A percentile compares a stretch with the other conserved stretches of the same genome.
These are phyloP conservation scores for Pogonocherus hispidulus DNA, from an alignment of 2,888 invertebrate species.

Conservation along the genomic window DNA sequence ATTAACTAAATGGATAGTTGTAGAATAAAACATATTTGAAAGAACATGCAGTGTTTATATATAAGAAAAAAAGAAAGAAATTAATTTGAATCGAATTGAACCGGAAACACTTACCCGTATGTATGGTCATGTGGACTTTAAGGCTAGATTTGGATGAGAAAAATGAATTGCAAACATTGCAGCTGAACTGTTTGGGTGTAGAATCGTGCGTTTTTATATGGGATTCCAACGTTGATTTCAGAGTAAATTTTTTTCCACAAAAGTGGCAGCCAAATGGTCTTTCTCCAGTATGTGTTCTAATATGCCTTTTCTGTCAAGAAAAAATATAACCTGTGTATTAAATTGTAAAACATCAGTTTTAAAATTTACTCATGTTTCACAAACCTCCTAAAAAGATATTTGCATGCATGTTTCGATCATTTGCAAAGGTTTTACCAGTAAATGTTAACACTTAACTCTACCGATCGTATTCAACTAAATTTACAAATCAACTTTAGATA, in stretches of 20 bases:
- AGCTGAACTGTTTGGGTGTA: slow-evolving; percentile 72
- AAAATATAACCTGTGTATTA: background rate
- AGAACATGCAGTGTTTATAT: too few relatives aligned
- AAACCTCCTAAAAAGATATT: too few relatives aligned
- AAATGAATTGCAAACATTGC: slow-evolving; percentile 74
- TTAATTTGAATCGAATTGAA: background rate
- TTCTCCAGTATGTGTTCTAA: slow-evolving; percentile 79
- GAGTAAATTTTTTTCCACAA: slow-evolving; percentile 74
- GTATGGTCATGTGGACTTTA: slow-evolving; percentile 77
- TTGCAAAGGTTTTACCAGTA: too few relatives aligned
- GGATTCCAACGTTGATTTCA: slow-evolving; percentile 76
- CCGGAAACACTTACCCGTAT: slow-evolving; percentile 68
- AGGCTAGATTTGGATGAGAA: slow-evolving; percentile 78
- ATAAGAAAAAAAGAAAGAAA: background rate
- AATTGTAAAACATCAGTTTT: background rate
- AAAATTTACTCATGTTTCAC: too few relatives aligned
- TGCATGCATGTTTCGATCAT: too few relatives aligned
- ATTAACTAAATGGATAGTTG: too few relatives aligned
- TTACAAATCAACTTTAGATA: too few relatives aligned
- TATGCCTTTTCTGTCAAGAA: slow-evolving; percentile 70
- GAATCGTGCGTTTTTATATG: slow-evolving; percentile 74
- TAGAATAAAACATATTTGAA: too few relatives aligned
- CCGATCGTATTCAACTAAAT: too few relatives aligned
- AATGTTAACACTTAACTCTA: too few relatives aligned
- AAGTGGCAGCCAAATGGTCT: slow-evolving; percentile 74